Evolutionary conservation across 2,888 invertebrate genomes (phyloP).

Genomic region (Synanthedon formicaeformis): DNA sequence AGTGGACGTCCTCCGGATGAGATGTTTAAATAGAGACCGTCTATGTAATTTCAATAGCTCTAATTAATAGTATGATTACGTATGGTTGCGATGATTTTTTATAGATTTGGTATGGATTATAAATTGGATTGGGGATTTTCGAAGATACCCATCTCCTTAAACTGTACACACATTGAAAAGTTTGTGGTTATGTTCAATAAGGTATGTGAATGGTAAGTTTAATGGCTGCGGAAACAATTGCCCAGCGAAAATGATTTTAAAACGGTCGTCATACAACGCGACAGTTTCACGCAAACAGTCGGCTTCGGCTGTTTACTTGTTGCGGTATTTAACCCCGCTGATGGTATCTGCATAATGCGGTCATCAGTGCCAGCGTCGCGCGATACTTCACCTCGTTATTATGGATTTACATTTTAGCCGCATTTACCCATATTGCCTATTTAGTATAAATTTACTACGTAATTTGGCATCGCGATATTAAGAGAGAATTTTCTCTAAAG

Average conservation of each 20-base stretch:
- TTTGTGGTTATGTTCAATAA: too few species aligned
- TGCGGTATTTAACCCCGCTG: conserved; percentile 56
- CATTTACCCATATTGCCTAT: conserved; percentile 36
- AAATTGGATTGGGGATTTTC: too few species aligned
- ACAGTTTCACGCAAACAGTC: conserved; percentile 17
- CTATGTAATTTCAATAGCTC: too few species aligned
- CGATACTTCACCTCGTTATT: conserved; percentile 49
- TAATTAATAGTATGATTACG: too few species aligned
- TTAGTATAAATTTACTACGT: conserved; percentile 32
- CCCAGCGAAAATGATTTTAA: conserved; percentile 10
- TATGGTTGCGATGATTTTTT: too few species aligned
- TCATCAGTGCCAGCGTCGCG: conserved; percentile 39
- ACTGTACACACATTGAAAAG: too few species aligned
- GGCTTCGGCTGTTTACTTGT: conserved; percentile 54
- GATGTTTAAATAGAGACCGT: too few species aligned
- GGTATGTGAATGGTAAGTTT: not conserved
- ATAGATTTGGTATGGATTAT: too few species aligned
- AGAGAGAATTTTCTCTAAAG: not conserved
- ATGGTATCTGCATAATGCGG: conserved; percentile 63
- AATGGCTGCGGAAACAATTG: not conserved
- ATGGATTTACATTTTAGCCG: conserved; percentile 54
- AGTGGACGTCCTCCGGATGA: too few species aligned
- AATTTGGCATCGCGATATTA: conserved; percentile 13
- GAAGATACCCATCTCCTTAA: too few species aligned
- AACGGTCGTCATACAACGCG: conserved; percentile 7